phyloP scores from a whole-genome alignment of 2,797 vertebrate species.

The Rhabdomys pumilio region DNA sequence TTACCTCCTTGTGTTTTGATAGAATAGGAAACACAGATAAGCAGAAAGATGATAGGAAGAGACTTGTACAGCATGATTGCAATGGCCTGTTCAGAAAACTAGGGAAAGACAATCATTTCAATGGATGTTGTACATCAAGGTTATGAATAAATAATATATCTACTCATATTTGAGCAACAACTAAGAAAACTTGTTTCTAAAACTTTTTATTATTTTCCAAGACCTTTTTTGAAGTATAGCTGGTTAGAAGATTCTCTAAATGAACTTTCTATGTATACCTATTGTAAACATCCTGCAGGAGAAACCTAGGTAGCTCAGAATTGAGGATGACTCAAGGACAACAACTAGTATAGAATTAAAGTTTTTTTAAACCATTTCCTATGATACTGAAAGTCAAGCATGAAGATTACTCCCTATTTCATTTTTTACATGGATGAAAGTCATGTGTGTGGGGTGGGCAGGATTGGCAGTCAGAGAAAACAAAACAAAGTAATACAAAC shows the following conservation, averaged over 20 bases:
- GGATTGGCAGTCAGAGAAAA: neutral
- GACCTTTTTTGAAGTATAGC: no score
- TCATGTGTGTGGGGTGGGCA: neutral
- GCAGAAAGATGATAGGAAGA: neutral
- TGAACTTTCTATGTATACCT: no score
- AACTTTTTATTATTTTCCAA: neutral
- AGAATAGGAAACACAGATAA: neutral
- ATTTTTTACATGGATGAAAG: neutral
- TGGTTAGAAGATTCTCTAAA: neutral
- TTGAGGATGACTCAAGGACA: neutral
- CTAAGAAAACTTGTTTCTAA: no score
- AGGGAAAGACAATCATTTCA: neutral
- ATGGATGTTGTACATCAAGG: neutral
- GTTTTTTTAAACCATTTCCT: neutral
- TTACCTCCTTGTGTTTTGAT: neutral
- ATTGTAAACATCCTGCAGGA: neutral
- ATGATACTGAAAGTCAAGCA: neutral
- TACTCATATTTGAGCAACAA: neutral
- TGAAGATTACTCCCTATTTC: neutral
- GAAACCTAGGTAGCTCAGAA: neutral
- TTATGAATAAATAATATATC: neutral
- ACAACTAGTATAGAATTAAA: neutral
- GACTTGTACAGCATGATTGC: neutral
- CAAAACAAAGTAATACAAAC: neutral
- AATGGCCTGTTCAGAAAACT: neutral